phyloP scores from a whole-genome alignment of 64 coral and sea anemone genomes.

The Pachyseris speciosa region DNA sequence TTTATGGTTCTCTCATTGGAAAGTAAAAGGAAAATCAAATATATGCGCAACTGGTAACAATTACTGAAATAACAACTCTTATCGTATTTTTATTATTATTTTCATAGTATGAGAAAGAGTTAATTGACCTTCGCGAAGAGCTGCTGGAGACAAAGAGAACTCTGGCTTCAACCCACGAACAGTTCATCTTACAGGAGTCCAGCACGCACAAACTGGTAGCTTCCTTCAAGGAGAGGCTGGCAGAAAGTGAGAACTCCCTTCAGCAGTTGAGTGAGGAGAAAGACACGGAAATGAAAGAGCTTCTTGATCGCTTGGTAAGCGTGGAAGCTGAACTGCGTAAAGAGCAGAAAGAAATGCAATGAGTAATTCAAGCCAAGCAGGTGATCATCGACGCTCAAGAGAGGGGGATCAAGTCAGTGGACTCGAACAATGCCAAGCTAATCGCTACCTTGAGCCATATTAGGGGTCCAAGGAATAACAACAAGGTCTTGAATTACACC shows the following conservation, averaged over 20 bases:
- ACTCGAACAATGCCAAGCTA: slow-evolving; percentile 80
- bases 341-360: slow-evolving; percentile 83
- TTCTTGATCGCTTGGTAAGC: slow-evolving; percentile 70
- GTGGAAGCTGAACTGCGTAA: slow-evolving; percentile 76
- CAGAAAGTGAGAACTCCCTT: slow-evolving; percentile 80
- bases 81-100: neutral
- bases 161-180: slow-evolving; percentile 83
- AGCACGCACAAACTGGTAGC: slow-evolving; percentile 88
- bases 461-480: slow-evolving; percentile 10
- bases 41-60: neutral
- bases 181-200: slow-evolving; percentile 92
- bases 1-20: too few species aligned
- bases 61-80: neutral
- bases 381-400: slow-evolving; percentile 88
- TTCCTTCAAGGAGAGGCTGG: slow-evolving; percentile 89
- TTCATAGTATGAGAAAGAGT: slow-evolving; percentile 66
- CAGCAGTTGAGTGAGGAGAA: slow-evolving; percentile 66
- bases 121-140: slow-evolving; percentile 67
- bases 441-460: slow-evolving; percentile 85
- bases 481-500: slow-evolving; percentile 18
- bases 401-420: slow-evolving; percentile 82
- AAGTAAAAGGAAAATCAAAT: too few species aligned
- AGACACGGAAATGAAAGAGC: slow-evolving; percentile 68
- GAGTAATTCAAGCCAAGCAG: slow-evolving; percentile 84
- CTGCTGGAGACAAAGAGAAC: slow-evolving; percentile 77